A percentile compares a stretch with the other conserved stretches of the same genome.
Evolutionary conservation across 2,113 vertebrate species (phyloP).

Genomic region (Cavia porcellus): DNA sequence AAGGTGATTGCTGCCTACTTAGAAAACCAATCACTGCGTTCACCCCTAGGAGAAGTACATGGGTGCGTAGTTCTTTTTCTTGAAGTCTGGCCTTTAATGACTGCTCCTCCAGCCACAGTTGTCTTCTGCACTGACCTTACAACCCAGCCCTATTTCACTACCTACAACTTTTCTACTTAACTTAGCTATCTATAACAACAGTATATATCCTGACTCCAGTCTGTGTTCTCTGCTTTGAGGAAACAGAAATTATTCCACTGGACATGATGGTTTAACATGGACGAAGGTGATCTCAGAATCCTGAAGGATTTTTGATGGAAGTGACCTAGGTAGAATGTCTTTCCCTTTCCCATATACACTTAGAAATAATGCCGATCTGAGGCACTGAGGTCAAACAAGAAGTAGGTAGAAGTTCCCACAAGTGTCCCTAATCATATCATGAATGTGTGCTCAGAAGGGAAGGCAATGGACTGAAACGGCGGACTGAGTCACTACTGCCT

Average conservation of each 20-base stretch:
- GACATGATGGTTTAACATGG: background rate
- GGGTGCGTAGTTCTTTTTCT: background rate
- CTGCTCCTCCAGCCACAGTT: background rate
- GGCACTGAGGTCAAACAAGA: background rate
- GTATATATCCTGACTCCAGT: background rate
- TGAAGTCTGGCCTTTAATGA: background rate
- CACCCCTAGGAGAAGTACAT: background rate
- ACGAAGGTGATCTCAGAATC: background rate
- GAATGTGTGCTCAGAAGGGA: background rate
- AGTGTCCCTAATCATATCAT: background rate
- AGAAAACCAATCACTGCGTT: background rate
- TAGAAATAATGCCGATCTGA: background rate
- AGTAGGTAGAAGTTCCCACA: background rate
- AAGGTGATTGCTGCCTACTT: background rate
- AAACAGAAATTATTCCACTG: background rate
- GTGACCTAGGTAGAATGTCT: background rate
- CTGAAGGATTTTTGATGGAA: background rate
- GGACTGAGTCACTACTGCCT: background rate
- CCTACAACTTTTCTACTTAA: too few relatives aligned
- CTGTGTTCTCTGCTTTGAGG: background rate
- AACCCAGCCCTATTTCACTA: too few relatives aligned
- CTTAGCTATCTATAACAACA: background rate
- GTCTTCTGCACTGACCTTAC: background rate
- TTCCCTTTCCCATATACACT: background rate
- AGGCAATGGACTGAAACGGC: too few relatives aligned